Evolutionary conservation across 2,888 invertebrate species (phyloP).

Genomic region (Plemyria rubiginata): DNA sequence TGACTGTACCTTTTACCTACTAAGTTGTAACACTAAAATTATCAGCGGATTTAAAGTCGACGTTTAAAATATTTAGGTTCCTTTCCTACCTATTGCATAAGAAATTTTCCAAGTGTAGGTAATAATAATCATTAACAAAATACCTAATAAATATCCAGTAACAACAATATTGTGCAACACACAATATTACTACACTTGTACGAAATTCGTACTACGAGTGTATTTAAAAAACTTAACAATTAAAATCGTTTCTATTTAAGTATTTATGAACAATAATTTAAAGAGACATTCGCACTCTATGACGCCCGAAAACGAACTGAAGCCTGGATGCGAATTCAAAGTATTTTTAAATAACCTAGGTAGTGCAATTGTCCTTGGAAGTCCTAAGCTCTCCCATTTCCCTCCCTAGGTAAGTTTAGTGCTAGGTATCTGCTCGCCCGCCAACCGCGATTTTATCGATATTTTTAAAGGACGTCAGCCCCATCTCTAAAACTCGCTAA

Average conservation of each 20-base stretch:
- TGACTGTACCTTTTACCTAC: neutral
- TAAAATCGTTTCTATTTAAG: neutral
- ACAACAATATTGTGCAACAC: slow-evolving; percentile 13
- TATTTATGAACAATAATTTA: slow-evolving; percentile 49
- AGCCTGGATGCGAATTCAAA: slow-evolving; percentile 72
- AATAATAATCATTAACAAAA: slow-evolving; percentile 17
- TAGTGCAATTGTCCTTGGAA: slow-evolving; percentile 72
- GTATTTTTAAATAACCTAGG: slow-evolving; percentile 72
- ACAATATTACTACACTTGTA: slow-evolving; percentile 20
- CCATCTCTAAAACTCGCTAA: slow-evolving; percentile 52
- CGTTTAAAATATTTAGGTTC: neutral
- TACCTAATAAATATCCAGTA: slow-evolving; percentile 9
- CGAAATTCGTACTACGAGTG: too few relatives aligned
- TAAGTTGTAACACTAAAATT: neutral
- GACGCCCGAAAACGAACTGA: slow-evolving; percentile 78
- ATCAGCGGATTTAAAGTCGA: neutral
- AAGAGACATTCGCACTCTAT: slow-evolving; percentile 53
- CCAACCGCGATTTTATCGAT: slow-evolving; percentile 48
- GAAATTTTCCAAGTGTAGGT: slow-evolving; percentile 25
- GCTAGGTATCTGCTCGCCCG: slow-evolving; percentile 49
- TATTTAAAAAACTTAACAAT: too few relatives aligned
- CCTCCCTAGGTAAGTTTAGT: slow-evolving; percentile 25
- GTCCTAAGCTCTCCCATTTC: slow-evolving; percentile 70
- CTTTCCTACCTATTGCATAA: slow-evolving; percentile 21
- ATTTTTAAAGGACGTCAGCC: slow-evolving; percentile 46